Conservation (phyloP, 1,140 invertebrate species). For the Cotesia vestalis region DNA sequence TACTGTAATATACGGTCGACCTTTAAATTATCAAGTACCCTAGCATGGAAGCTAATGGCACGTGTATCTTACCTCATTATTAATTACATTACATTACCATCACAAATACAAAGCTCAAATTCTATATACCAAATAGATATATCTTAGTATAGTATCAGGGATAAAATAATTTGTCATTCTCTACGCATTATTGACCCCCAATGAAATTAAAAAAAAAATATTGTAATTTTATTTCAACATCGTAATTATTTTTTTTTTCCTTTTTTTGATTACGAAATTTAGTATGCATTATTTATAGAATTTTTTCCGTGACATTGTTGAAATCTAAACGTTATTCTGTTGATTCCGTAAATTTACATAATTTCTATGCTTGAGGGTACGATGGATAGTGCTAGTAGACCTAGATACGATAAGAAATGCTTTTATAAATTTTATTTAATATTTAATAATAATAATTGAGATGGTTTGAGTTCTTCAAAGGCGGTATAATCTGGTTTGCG, state of each 20-base stretch:
- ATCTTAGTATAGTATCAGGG: background rate
- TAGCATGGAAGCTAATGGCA: conserved; percentile 9
- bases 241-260: background rate
- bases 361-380: too few relatives aligned
- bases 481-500: conserved; percentile 27
- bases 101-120: background rate
- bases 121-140: background rate
- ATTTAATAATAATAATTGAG: conserved; percentile 14
- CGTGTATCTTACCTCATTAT: conserved; percentile 4
- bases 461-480: conserved; percentile 31
- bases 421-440: background rate
- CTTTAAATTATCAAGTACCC: conserved; percentile 7
- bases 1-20: background rate
- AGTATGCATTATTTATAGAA: too few relatives aligned
- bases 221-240: background rate
- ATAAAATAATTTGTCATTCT: conserved; percentile 7
- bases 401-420: too few relatives aligned
- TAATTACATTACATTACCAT: background rate
- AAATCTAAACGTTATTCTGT: too few relatives aligned
- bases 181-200: background rate
- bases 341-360: too few relatives aligned
- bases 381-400: too few relatives aligned
- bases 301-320: too few relatives aligned
- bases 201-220: background rate
- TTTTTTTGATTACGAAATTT: background rate